Evolutionary conservation across 2,888 invertebrate genomes (phyloP).

Genomic region (Lomographa bimaculata): DNA sequence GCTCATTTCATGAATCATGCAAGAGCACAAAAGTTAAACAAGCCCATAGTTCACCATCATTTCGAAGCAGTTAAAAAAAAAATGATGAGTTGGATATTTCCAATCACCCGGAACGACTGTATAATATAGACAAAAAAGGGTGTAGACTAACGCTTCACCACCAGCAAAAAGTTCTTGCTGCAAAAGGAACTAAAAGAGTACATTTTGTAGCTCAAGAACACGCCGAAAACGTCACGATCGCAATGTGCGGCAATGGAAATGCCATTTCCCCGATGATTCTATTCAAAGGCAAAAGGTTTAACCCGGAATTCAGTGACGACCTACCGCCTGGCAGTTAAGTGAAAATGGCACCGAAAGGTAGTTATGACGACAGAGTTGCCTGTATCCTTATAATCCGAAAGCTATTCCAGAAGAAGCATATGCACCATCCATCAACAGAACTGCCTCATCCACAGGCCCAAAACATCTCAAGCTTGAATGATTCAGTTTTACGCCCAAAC

Average conservation of each 20-base stretch:
- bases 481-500: too few species aligned
- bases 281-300: constrained; percentile 30
- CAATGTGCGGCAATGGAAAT: too few species aligned
- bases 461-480: too few species aligned
- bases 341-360: constrained; percentile 25
- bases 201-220: constrained; percentile 30
- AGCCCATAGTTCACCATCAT: constrained; percentile 15
- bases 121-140: constrained; percentile 32
- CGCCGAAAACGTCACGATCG: constrained; percentile 37
- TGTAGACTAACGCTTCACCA: constrained; percentile 25
- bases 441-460: too few species aligned
- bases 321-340: constrained; percentile 18
- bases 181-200: constrained; percentile 32
- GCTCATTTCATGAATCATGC: too few species aligned
- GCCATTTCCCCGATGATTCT: constrained; percentile 33
- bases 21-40: constrained; percentile 26
- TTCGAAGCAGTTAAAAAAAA: constrained; percentile 10
- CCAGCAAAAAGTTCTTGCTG: constrained; percentile 28
- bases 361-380: constrained; percentile 22
- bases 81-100: too few species aligned
- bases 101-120: too few species aligned
- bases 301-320: constrained; percentile 17
- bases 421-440: too few species aligned
- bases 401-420: too few species aligned
- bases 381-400: too few species aligned